These are phyloP conservation scores for Atlantisia rogersi DNA, from an alignment of 2,113 vertebrate species.

Conservation along the genomic window DNA sequence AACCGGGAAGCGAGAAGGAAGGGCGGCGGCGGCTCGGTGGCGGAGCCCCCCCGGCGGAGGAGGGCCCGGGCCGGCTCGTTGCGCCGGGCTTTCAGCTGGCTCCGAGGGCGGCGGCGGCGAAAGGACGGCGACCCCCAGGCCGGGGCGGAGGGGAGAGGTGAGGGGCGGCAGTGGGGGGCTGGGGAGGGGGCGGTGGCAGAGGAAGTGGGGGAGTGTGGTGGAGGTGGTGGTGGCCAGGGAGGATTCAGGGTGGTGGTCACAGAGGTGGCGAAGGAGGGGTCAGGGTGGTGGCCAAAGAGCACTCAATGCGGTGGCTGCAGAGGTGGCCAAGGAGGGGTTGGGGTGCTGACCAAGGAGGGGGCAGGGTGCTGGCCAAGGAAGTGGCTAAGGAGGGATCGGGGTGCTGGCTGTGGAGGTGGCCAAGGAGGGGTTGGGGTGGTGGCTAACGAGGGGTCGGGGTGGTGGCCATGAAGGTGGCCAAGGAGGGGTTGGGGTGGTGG, in stretches of 20 bases:
- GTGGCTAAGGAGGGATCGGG: not conserved
- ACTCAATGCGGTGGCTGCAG: fast-evolving
- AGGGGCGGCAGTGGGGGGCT: slow-evolving; percentile 19
- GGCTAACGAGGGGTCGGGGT: not conserved
- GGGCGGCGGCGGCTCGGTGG: not conserved
- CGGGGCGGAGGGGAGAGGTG: slow-evolving; percentile 54
- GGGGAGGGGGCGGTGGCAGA: not conserved
- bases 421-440: not conserved
- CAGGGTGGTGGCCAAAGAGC: not conserved
- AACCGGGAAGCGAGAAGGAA: too few species aligned
- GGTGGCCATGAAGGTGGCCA: not conserved
- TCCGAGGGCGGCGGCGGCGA: slow-evolving; percentile 81
- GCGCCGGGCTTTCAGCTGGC: slow-evolving; percentile 87
- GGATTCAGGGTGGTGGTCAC: fast-evolving
- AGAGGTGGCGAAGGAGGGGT: not conserved
- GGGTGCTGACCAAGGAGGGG: not conserved
- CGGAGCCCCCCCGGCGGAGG: slow-evolving; percentile 61
- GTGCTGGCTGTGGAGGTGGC: not conserved
- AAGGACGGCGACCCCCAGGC: not conserved
- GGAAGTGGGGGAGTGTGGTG: too few species aligned
- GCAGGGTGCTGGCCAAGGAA: not conserved
- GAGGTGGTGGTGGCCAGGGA: not conserved
- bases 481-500: not conserved
- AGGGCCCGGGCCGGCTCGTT: slow-evolving; percentile 77
- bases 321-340: not conserved